Conservation (phyloP, 2,888 invertebrate genomes). For the Apamea epomidion region DNA sequence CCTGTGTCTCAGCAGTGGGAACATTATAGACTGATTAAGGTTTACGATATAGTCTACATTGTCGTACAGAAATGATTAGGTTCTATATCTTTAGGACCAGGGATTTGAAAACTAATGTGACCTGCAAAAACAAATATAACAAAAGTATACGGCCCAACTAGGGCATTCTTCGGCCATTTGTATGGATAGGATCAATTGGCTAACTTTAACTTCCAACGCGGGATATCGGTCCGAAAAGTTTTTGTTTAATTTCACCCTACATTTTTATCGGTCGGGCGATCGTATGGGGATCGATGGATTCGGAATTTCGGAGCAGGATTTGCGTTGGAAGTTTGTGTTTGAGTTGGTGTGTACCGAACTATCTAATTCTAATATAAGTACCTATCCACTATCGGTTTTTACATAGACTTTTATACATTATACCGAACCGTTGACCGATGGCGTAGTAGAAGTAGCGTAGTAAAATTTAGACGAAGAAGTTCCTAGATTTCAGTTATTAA, state of each 20-base stretch:
- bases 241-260: slow-evolving; percentile 62
- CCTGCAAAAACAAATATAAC: slow-evolving; percentile 36
- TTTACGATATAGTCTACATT: neutral
- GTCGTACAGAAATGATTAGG: neutral
- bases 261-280: slow-evolving; percentile 59
- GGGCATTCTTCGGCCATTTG: slow-evolving; percentile 35
- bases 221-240: slow-evolving; percentile 59
- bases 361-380: neutral
- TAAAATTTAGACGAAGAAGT: neutral
- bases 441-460: neutral
- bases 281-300: slow-evolving; percentile 44
- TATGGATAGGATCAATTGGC: slow-evolving; percentile 61
- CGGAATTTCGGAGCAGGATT: slow-evolving; percentile 22
- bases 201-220: slow-evolving; percentile 49
- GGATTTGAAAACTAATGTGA: slow-evolving; percentile 42
- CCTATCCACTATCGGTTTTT: neutral
- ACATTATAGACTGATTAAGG: too few relatives aligned
- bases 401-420: neutral
- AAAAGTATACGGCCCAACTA: slow-evolving; percentile 13
- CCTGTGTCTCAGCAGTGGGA: too few relatives aligned
- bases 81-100: neutral
- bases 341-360: slow-evolving; percentile 2
- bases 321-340: slow-evolving; percentile 42
- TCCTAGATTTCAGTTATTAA: neutral
- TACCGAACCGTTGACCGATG: neutral